Conservation (phyloP, 2,113 vertebrate genomes). For the Tretioscincus oriximinensis region DNA sequence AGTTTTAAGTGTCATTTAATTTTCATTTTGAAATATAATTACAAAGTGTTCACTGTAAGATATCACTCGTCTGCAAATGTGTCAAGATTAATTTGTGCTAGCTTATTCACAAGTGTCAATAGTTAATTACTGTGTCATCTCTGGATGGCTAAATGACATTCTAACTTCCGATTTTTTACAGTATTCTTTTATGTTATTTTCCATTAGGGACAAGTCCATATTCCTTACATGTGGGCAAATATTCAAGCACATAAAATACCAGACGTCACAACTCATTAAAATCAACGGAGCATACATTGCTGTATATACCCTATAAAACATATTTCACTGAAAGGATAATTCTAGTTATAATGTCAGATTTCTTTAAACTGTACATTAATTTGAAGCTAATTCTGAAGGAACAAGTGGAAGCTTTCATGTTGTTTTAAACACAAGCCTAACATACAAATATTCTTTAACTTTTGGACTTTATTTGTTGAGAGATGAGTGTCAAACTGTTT, state of each 20-base stretch:
- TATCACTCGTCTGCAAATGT: constrained; percentile 99
- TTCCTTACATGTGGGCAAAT: constrained; percentile 83
- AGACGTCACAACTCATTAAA: constrained; percentile 84
- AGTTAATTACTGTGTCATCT: constrained; percentile 99
- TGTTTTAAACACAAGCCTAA: constrained; percentile 56
- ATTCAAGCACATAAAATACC: constrained; percentile 83
- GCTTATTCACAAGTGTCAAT: constrained; percentile 99
- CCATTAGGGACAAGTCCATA: constrained; percentile 83
- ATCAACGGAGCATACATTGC: constrained; percentile 83
- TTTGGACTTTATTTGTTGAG: background rate
- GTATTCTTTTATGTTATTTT: constrained; percentile 78
- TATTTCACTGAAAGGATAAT: constrained; percentile 82
- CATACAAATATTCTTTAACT: constrained; percentile 3
- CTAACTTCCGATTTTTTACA: constrained; percentile 89
- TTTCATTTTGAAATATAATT: constrained; percentile 99
- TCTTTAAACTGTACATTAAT: constrained; percentile 81
- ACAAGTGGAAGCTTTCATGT: constrained; percentile 50
- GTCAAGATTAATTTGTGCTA: constrained; percentile 99
- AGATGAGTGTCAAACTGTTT: constrained; percentile 16
- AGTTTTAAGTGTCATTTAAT: constrained; percentile 99
- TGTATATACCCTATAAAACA: constrained; percentile 81
- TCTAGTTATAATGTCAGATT: constrained; percentile 82
- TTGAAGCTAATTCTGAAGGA: constrained; percentile 65
- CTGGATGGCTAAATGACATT: constrained; percentile 98
- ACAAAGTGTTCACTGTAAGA: constrained; percentile 99